phyloP scores from a whole-genome alignment of 2,797 vertebrate species.

The Muraenolepis orangiensis region DNA sequence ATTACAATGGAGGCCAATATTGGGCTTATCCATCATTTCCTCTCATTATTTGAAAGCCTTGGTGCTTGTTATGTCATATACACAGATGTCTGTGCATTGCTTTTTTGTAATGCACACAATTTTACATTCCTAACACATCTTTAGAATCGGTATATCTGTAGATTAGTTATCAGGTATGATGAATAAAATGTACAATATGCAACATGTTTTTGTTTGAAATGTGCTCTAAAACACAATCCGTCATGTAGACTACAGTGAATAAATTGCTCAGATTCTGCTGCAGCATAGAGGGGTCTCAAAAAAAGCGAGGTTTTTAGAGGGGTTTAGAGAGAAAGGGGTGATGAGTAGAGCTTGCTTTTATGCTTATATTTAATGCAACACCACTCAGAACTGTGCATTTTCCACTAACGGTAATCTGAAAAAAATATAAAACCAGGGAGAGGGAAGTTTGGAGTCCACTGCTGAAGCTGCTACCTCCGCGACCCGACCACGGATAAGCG shows the following conservation, averaged over 20 bases:
- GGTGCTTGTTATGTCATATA: neutral
- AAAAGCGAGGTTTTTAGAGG: neutral
- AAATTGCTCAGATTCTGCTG: no score
- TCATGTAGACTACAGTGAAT: no score
- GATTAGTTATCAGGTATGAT: neutral
- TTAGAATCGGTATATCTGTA: neutral
- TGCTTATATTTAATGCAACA: neutral
- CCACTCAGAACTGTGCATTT: neutral
- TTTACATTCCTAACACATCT: neutral
- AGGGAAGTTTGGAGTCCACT: constrained; percentile 73
- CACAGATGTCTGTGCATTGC: neutral
- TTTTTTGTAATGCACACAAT: neutral
- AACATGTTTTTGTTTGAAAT: neutral
- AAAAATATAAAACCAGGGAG: neutral
- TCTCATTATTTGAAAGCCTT: neutral
- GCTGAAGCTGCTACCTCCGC: no score
- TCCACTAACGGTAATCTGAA: neutral
- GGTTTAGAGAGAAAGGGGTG: neutral
- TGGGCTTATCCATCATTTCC: neutral
- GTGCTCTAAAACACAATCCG: neutral
- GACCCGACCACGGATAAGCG: no score
- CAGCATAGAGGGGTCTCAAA: neutral
- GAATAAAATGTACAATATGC: neutral
- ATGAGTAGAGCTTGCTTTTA: neutral
- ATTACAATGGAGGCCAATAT: neutral